Conservation (phyloP, 23 tunicate species). For the Styela clava region DNA sequence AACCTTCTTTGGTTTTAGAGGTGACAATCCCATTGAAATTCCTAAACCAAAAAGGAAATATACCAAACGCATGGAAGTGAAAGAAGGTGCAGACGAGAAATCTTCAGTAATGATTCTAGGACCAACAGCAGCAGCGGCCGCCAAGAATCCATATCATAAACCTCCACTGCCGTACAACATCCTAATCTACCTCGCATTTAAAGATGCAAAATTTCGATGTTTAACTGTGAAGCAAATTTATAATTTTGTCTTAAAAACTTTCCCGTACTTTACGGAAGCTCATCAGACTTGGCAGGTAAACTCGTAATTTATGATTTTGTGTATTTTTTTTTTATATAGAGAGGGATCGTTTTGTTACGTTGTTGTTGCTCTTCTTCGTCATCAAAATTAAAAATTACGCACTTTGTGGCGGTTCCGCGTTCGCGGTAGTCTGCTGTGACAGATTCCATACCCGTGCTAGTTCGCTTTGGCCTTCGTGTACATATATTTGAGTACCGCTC, state of each 20-base stretch:
- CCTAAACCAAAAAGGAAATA: slow-evolving; percentile 23
- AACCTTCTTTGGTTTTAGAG: too few species aligned
- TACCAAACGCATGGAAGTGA: slow-evolving; percentile 7
- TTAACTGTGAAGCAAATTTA: slow-evolving; percentile 37
- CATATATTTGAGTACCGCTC: too few species aligned
- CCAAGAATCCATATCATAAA: slow-evolving; percentile 16
- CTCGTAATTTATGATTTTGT: neutral
- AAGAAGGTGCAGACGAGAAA: neutral
- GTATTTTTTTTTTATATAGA: too few species aligned
- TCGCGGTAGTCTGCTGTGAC: too few species aligned
- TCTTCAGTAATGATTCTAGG: neutral
- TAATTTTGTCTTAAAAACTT: slow-evolving; percentile 14
- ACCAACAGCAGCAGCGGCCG: slow-evolving; percentile 6
- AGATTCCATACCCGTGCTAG: too few species aligned
- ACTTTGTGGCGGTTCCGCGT: too few species aligned
- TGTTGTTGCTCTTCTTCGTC: too few species aligned
- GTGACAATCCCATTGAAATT: too few species aligned
- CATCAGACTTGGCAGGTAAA: slow-evolving; percentile 48
- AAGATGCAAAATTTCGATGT: slow-evolving; percentile 4
- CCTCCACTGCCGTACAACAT: slow-evolving; percentile 45
- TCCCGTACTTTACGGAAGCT: slow-evolving; percentile 39
- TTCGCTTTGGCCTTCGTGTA: too few species aligned
- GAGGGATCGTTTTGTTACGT: too few species aligned
- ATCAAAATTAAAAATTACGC: too few species aligned
- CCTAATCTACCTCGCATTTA: slow-evolving; percentile 43